These are phyloP conservation scores for Phycodurus eques DNA, from an alignment of 2,113 vertebrate species.

Conservation along the genomic window DNA sequence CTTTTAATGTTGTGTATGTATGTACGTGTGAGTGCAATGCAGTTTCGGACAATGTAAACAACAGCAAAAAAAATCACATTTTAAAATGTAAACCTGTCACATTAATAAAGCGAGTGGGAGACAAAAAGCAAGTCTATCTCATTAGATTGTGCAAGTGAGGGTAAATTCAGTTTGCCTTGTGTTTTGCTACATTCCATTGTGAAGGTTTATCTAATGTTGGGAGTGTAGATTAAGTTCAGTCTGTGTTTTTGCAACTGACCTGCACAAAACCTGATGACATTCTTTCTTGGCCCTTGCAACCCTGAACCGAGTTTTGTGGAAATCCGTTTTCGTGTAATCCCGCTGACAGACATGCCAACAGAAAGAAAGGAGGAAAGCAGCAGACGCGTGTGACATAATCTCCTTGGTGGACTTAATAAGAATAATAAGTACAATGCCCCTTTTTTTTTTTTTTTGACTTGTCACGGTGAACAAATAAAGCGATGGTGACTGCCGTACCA, in stretches of 20 bases:
- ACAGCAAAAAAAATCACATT: too few relatives aligned
- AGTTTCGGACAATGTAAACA: too few relatives aligned
- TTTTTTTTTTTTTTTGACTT: not conserved
- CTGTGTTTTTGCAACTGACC: not conserved
- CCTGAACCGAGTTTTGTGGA: not conserved
- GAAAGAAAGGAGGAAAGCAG: not conserved
- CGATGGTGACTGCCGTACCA: not conserved
- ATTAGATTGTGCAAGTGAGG: not conserved
- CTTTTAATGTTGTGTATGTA: too few relatives aligned
- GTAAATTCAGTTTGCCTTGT: not conserved
- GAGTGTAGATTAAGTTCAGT: not conserved
- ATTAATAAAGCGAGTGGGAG: not conserved
- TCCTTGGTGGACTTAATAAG: not conserved
- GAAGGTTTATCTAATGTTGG: not conserved
- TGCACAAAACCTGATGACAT: not conserved
- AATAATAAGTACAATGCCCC: not conserved
- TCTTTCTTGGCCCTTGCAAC: not conserved
- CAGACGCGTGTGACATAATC: not conserved
- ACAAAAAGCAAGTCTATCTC: not conserved
- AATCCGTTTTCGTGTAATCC: slow-evolving; percentile 1
- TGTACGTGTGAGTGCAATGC: too few relatives aligned
- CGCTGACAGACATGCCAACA: not conserved
- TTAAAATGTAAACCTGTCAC: not conserved
- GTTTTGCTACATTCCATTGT: not conserved
- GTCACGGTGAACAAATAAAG: not conserved